Base-by-base conservation (phyloP, 2,888 invertebrate genomes). In the Hedychridium roseum region DNA sequence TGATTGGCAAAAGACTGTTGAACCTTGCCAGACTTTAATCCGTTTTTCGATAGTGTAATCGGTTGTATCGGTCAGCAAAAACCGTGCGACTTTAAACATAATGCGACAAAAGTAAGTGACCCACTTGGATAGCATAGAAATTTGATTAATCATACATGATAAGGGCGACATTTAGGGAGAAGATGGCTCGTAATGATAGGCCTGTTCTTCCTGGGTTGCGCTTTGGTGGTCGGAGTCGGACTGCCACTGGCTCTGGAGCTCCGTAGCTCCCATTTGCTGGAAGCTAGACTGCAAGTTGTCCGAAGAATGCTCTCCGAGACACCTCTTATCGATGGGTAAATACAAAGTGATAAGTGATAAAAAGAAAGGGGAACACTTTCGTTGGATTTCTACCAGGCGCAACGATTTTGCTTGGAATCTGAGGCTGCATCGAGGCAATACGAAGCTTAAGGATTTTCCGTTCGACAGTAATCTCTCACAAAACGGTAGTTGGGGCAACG, bases 221-320 rank as follows among this genome's bases (percentile, higher is more conserved):
- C 77, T 34, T 66, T 80, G 54, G 67, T 80, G 14, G 75, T 77
- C 12, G 79, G 79, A 5, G 74, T 80, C 15, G 80, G 80, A 41
- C 61, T 84, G 40, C 84, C 84, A 1, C 62, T 84, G 44, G 84
- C 83, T 1, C 66, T 85, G 14, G 84, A 84, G 57, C 65, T 84
- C 31, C 76, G 84, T 12, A 82, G 84, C 30, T 85, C 84, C 0
- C 83, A 84, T 18, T 69, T 84, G 36, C 64, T 84, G 35, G 84
- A 84, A 67, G 85, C 84, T 0, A 79, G 84, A 7, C 70, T 85
- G 30, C 79, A 83, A 31, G 84, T 85, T 34, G 83, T 84, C 12
- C 75, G 81, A 17, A 80, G 84, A 20, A 76, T 84, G 54, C 68
- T 84, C 1, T 80, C 81, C 3, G 84, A 84, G 59, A 80, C 82